Evolutionary conservation across 2,113 vertebrate species (phyloP).

Genomic region (Scophthalmus maximus): DNA sequence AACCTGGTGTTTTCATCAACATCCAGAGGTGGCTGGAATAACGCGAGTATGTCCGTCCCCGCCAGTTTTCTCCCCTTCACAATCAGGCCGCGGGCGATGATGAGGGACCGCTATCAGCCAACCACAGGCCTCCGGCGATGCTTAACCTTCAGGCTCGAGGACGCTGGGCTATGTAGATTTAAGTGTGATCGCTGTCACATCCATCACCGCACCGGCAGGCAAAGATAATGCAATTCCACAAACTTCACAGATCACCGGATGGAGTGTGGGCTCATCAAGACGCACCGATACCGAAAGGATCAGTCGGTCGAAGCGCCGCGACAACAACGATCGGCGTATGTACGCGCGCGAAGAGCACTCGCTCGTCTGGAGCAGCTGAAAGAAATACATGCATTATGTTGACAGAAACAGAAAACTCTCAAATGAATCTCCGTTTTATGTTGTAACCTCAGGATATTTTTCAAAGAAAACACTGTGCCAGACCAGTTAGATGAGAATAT

Average conservation of each 20-base stretch:
- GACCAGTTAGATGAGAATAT: too few species aligned
- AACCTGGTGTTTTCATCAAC: too few species aligned
- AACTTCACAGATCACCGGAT: slow-evolving; percentile 16
- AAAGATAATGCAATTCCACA: slow-evolving; percentile 31
- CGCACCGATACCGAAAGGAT: background rate
- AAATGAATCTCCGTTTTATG: background rate
- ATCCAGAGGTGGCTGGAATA: too few species aligned
- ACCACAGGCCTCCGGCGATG: slow-evolving; percentile 1
- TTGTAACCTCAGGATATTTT: background rate
- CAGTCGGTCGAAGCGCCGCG: background rate
- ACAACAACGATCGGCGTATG: background rate
- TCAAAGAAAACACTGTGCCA: background rate
- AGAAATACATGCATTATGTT: background rate
- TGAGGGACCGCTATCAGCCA: slow-evolving; percentile 19
- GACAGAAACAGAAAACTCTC: background rate
- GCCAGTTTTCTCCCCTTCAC: slow-evolving; percentile 30
- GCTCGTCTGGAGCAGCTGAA: background rate
- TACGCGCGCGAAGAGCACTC: background rate
- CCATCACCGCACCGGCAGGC: slow-evolving; percentile 18
- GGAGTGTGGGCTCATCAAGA: slow-evolving; percentile 6
- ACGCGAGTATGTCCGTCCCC: too few species aligned
- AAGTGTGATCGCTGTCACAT: slow-evolving; percentile 41
- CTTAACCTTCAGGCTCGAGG: slow-evolving; percentile 56
- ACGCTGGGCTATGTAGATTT: slow-evolving; percentile 45
- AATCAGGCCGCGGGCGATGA: slow-evolving; percentile 16